Conservation (phyloP, 2,797 vertebrate genomes). For the Bradypodion pumilum region DNA sequence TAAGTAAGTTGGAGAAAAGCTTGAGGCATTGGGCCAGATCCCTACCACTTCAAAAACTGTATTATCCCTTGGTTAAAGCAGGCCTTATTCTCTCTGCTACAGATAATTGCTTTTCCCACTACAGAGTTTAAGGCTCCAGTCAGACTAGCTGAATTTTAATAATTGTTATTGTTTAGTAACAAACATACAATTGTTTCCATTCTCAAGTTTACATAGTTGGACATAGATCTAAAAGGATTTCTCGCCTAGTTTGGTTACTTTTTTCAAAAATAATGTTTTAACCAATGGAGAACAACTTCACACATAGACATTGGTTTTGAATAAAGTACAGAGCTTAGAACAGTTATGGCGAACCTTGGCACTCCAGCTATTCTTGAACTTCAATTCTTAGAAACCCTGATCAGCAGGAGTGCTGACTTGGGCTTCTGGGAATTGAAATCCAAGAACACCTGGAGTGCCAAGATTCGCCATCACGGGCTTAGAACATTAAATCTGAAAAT, state of each 20-base stretch:
- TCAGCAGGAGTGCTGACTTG: too few relatives aligned
- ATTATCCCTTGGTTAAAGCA: background rate
- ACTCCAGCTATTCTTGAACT: too few relatives aligned
- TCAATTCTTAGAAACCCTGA: too few relatives aligned
- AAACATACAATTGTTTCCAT: background rate
- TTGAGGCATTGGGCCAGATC: background rate
- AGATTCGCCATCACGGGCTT: too few relatives aligned
- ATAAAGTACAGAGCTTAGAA: background rate
- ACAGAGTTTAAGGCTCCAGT: background rate
- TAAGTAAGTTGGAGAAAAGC: background rate
- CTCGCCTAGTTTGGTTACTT: background rate
- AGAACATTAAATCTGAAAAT: background rate
- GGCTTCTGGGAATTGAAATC: too few relatives aligned
- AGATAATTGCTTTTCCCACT: background rate
- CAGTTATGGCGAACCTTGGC: background rate
- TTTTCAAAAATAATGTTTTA: background rate
- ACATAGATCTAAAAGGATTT: background rate
- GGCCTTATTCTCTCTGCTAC: background rate
- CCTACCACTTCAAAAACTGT: background rate
- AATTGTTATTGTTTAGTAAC: background rate
- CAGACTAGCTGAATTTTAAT: background rate
- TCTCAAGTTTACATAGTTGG: background rate
- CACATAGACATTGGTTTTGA: background rate
- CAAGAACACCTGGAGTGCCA: too few relatives aligned
- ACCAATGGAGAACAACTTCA: background rate